Evolutionary conservation across 1,140 invertebrate species (phyloP).

Genomic region (Bombus difficillimus): DNA sequence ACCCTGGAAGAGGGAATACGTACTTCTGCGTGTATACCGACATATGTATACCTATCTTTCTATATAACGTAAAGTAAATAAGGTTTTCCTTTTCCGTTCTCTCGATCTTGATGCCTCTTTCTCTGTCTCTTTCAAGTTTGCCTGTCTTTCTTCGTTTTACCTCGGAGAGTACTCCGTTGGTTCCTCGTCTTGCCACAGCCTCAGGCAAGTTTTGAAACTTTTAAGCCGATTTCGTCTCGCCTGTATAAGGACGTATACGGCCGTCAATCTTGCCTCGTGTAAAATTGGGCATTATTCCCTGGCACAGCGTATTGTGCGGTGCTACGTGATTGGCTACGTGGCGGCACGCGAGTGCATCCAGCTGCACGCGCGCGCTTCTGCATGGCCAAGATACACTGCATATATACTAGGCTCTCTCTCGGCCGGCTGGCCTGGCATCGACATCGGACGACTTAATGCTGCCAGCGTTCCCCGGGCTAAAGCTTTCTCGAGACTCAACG

Average conservation of each 20-base stretch:
- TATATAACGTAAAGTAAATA: conserved; percentile 74
- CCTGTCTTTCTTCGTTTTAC: conserved; percentile 8
- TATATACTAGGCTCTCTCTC: background rate
- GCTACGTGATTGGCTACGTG: conserved; percentile 34
- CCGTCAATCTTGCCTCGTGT: conserved; percentile 67
- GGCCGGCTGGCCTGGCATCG: conserved; percentile 2
- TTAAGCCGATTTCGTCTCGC: conserved; percentile 68
- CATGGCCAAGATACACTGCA: background rate
- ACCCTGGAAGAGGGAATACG: conserved; percentile 52
- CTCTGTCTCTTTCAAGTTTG: background rate
- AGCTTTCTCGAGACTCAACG: background rate
- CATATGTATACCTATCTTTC: conserved; percentile 53
- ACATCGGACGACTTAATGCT: conserved; percentile 39
- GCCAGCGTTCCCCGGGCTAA: background rate
- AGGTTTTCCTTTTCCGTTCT: conserved; percentile 59
- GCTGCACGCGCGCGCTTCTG: conserved; percentile 39
- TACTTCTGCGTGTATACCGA: conserved; percentile 40
- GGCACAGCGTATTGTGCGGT: conserved; percentile 31
- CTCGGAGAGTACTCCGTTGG: background rate
- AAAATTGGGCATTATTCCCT: conserved; percentile 64
- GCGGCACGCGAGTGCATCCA: conserved; percentile 60
- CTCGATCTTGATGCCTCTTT: background rate
- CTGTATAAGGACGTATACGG: conserved; percentile 32
- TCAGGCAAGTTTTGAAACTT: conserved; percentile 66
- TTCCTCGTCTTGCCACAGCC: conserved; percentile 10